Base-by-base conservation (phyloP, 2,888 invertebrate genomes). In the Apodemia mormo region DNA sequence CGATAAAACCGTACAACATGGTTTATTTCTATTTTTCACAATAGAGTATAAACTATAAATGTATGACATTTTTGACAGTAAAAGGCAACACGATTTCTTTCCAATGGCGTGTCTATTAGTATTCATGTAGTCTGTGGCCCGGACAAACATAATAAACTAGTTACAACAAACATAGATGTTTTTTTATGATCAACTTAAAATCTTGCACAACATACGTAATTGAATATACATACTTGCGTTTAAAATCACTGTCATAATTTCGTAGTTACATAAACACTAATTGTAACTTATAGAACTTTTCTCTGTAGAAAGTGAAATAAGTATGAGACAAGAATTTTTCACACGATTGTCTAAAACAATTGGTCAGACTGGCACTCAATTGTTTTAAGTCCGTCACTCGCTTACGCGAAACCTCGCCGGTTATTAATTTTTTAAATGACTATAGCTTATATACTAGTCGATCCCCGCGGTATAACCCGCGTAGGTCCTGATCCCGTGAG, bases 381-480 rank as follows among this genome's bases (percentile, higher is more conserved):
- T 64, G 64, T 64, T 14, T n/a, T 64, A 64, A 37, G n/a, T 64
- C 33, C 33, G 64, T 33, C 64, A 64, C 14, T n/a, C n/a, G 64
- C 37, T 64, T 14, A 33, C 33, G 64, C 9, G n/a, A 64, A 64
- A 6, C 14, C 22, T 22, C 22, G 22, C 22, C 6, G 2, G 4
- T 5, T 56, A 56, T 9, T 54, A n/a, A 22, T 52, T 49, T 49
- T 49, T 49, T 49, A 45, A 49, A 49, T 49, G 49, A 49, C 14
- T 49, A 14, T 33, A 33, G 33, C 33, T 4, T 33, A 4, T 33
- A 33, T 33, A 22, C 22, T 22, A 22, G 22, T 22, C 22, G 22
- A 22, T 22, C 22, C 22, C 22, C 22, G 22, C 22, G 22, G 22
- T 22, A 22, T 22, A 0, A 22, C 22, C 22, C 22, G 22, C 22